These are phyloP conservation scores for Aphodius granarius DNA, from an alignment of 2,888 invertebrate genomes.

Conservation along the genomic window DNA sequence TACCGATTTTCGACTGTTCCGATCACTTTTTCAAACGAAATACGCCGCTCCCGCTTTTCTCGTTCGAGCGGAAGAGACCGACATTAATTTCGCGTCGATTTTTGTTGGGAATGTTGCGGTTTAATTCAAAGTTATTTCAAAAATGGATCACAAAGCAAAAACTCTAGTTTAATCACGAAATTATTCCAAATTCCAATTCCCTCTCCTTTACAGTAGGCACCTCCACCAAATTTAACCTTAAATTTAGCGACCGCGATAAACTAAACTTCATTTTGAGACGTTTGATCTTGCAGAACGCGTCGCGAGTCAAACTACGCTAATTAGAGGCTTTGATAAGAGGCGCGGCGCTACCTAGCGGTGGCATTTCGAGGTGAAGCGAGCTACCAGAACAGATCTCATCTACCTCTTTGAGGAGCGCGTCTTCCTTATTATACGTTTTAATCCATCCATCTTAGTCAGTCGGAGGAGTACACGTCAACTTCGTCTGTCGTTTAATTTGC, in stretches of 20 bases:
- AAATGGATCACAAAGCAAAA: background rate
- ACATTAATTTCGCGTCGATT: background rate
- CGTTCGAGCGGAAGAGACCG: background rate
- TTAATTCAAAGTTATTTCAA: no score
- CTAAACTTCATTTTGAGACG: background rate
- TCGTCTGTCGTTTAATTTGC: constrained; percentile 8
- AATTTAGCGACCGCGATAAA: background rate
- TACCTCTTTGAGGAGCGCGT: background rate
- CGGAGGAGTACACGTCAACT: background rate
- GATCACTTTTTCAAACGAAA: background rate
- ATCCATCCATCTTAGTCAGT: background rate
- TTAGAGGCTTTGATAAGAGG: background rate
- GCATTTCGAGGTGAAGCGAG: background rate
- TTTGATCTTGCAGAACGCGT: background rate
- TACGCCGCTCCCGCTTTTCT: background rate
- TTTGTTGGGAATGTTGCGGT: no score
- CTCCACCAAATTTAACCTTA: background rate
- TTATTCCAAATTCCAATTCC: background rate
- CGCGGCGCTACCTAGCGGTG: background rate
- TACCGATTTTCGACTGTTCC: background rate
- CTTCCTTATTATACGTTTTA: constrained; percentile 10
- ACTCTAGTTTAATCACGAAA: background rate
- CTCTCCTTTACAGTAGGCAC: no score
- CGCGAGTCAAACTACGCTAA: background rate
- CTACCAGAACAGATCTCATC: background rate